Evolutionary conservation across 2,113 vertebrate species (phyloP).

Genomic region (Cyanoramphus novaezelandiae): DNA sequence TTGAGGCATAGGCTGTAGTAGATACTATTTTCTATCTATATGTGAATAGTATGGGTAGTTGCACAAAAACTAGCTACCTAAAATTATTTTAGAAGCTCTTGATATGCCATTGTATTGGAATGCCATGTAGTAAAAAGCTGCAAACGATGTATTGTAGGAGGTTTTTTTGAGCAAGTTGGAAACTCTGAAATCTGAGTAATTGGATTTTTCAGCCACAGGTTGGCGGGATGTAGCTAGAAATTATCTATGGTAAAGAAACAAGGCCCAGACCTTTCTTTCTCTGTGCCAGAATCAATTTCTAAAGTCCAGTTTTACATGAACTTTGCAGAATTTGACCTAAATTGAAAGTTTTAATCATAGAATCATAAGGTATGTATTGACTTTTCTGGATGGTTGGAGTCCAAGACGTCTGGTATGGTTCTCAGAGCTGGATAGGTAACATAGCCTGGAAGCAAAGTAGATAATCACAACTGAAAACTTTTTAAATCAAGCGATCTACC

Average conservation of each 20-base stretch:
- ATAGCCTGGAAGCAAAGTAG: background rate
- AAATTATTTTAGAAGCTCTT: background rate
- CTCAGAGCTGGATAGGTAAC: background rate
- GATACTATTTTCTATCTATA: background rate
- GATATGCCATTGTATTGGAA: background rate
- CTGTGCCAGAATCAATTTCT: background rate
- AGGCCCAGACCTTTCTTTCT: background rate
- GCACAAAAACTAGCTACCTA: background rate
- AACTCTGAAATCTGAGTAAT: background rate
- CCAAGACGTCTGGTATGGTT: background rate
- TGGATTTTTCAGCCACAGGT: background rate
- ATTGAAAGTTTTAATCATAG: background rate
- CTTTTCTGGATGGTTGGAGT: background rate
- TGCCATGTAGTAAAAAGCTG: background rate
- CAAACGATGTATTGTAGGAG: background rate
- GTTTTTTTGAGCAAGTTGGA: background rate
- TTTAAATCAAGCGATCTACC: background rate
- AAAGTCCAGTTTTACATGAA: background rate
- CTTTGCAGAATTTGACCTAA: background rate
- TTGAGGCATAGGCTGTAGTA: background rate
- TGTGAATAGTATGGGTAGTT: background rate
- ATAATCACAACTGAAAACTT: background rate
- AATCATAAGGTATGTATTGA: background rate
- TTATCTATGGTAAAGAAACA: background rate
- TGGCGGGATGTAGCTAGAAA: background rate